phyloP scores from a whole-genome alignment of 1,140 invertebrate species.

The Caenorhabditis brenneri region DNA sequence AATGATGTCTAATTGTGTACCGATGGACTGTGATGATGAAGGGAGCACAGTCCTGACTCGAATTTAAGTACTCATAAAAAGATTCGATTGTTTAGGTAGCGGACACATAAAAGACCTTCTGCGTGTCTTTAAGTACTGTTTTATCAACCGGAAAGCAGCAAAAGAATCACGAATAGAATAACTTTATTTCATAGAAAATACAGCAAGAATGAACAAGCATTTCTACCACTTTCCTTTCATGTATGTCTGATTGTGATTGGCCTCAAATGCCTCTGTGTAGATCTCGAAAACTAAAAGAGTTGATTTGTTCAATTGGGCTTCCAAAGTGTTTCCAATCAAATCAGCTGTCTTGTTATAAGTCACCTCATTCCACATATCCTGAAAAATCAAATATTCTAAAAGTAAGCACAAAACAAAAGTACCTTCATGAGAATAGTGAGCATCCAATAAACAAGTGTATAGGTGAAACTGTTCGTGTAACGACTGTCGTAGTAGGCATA shows the following conservation, averaged over 20 bases:
- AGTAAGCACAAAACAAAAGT: background rate
- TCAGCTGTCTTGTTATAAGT: background rate
- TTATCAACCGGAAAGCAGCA: background rate
- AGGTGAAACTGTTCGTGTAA: background rate
- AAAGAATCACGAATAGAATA: background rate
- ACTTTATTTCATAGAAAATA: background rate
- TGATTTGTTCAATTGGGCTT: background rate
- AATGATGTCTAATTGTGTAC: slow-evolving; percentile 10
- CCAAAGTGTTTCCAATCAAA: background rate
- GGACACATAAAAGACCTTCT: slow-evolving; percentile 27
- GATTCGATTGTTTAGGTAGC: slow-evolving; percentile 37
- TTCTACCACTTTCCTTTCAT: slow-evolving; percentile 32
- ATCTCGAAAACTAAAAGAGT: background rate
- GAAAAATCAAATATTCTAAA: background rate
- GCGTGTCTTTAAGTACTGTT: background rate
- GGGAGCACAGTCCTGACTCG: slow-evolving; percentile 21
- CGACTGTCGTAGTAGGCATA: slow-evolving; percentile 36
- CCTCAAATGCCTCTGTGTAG: slow-evolving; percentile 1
- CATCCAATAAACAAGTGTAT: slow-evolving; percentile 2
- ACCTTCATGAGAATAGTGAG: background rate
- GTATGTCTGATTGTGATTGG: slow-evolving; percentile 6
- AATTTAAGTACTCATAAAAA: slow-evolving; percentile 42
- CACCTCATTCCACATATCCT: background rate
- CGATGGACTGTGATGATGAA: no score
- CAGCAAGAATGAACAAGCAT: background rate